Evolutionary conservation across 2,797 vertebrate species (phyloP), one percentile per base, ranked within the genome.

Genomic region (Chiloscyllium punctatum): DNA sequence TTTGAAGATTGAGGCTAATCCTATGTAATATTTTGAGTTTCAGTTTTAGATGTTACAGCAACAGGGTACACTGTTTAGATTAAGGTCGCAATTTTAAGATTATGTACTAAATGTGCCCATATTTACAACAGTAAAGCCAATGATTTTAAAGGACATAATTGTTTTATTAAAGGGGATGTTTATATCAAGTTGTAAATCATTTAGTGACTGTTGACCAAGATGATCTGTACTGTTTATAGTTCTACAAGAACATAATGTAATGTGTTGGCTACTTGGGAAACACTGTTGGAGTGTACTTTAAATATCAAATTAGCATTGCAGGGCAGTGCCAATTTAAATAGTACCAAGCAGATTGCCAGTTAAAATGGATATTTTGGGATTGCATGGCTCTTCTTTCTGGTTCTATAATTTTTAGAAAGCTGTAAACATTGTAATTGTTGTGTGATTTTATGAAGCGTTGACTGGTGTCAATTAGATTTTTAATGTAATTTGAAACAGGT

Each of bases 1-100:
- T 90, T 66, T 66, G 33, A 90, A 66, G 30, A 57, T 18, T 57
- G 30, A 66, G 57, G 33, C 33, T 90, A 6, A 16, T n/a, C 30
- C 53, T 62, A n/a, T 90, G 57, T 90, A 33, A 90, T n/a, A 90
- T n/a, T 90, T 90, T 90, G 87, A 90, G 53, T n/a, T 90, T 90
- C 15, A 42, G 11, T 90, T 33, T 18, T 62, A n/a, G 53, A n/a
- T 62, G 11, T 53, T 88, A 62, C 0, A 62, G 42, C 16, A 42
- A 21, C 18, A 5, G 3, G 18, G 82, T 48, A 48, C 37, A 37
- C 37, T 84, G 79, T 42, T 84, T 48, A 1, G 4, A 84, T 84
- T 42, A 21, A 42, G n/a, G 16, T 42, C 42, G 42, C 42, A 9
- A 18, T 84, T 84, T 84, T 42, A 84, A 84, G 79, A 23, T 84